Base-by-base conservation (phyloP, 2,797 vertebrate species). In the Serranus cabrilla region DNA sequence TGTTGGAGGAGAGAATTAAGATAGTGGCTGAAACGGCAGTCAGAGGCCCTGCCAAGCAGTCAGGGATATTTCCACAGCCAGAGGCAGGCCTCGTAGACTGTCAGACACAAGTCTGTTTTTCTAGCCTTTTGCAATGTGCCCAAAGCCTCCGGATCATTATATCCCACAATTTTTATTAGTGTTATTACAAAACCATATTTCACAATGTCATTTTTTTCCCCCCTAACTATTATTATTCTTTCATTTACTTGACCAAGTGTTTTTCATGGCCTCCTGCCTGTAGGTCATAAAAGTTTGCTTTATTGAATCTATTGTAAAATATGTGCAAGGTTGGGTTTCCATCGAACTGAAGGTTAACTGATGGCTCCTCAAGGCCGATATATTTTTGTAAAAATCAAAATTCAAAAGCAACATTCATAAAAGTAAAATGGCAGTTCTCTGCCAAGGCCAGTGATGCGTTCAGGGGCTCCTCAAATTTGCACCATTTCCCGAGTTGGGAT, bases 1-100 rank as follows among this genome's bases (percentile, higher is more conserved):
- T 94, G 91, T 91, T 93, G 78, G 77, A 87, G 77, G 87, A 89
- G 89, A 89, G 89, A 93, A 92, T 91, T 87, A 92, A 92, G 92
- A 93, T 88, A 82, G 88, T 25, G 71, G 76, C 85, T 86, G 81
- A 93, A 89, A 80, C 56, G 52, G 88, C 86, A 85, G 82, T 89
- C 72, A 43, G 77, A 83, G 76, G 27, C 45, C 58, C 73, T 83
- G 91, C 87, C 88, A 91, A 90, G 87, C 79, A 75, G 78, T 71
- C 82, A 27, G 80, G 79, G 88, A 87, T 85, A 80, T 93, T 92
- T 93, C 88, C 88, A 88, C 75, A 82, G 90, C 86, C 86, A 79
- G 74, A 87, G 81, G 82, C 78, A 54, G 76, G 58, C 73, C 72
- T 74, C 49, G 61, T 52, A 83, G 73, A 68, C 90, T 62, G 83